phyloP scores from a whole-genome alignment of 2,797 vertebrate species.

The Phalloptychus januarius region DNA sequence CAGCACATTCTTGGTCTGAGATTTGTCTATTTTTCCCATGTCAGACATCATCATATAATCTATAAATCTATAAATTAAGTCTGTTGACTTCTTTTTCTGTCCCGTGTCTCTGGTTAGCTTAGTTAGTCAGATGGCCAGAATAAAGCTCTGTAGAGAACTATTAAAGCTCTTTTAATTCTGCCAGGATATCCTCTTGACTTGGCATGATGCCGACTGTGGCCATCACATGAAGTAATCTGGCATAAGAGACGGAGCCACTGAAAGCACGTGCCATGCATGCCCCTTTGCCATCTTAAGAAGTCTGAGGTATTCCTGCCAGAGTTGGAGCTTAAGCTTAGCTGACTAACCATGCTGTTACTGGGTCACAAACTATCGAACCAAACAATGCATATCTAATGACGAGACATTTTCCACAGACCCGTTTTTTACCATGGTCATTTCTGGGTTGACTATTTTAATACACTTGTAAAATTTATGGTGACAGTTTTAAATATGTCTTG shows the following conservation, averaged over 20 bases:
- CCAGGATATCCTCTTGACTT: slow-evolving; percentile 60
- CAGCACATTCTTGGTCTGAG: background rate
- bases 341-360: slow-evolving; percentile 25
- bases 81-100: slow-evolving; percentile 3
- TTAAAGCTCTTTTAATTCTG: slow-evolving; percentile 55
- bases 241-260: slow-evolving; percentile 61
- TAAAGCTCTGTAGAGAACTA: slow-evolving; percentile 31
- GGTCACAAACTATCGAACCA: slow-evolving; percentile 36
- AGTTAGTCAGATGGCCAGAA: slow-evolving; percentile 55
- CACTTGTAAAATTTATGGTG: background rate
- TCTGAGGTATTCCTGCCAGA: slow-evolving; percentile 47
- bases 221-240: slow-evolving; percentile 64
- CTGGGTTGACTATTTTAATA: slow-evolving; percentile 25
- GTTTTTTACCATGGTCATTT: slow-evolving; percentile 14
- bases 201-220: slow-evolving; percentile 46
- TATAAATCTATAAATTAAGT: slow-evolving; percentile 14
- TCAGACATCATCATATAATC: slow-evolving; percentile 24
- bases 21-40: slow-evolving; percentile 26
- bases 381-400: slow-evolving; percentile 3
- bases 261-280: slow-evolving; percentile 55
- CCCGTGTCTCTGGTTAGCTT: slow-evolving; percentile 33
- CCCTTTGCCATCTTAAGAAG: slow-evolving; percentile 52
- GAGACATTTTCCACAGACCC: background rate
- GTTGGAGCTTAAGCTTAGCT: slow-evolving; percentile 61
- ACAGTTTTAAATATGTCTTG: slow-evolving; percentile 9